Evolutionary conservation across 2,113 vertebrate species (phyloP).

Genomic region (Podiceps cristatus): DNA sequence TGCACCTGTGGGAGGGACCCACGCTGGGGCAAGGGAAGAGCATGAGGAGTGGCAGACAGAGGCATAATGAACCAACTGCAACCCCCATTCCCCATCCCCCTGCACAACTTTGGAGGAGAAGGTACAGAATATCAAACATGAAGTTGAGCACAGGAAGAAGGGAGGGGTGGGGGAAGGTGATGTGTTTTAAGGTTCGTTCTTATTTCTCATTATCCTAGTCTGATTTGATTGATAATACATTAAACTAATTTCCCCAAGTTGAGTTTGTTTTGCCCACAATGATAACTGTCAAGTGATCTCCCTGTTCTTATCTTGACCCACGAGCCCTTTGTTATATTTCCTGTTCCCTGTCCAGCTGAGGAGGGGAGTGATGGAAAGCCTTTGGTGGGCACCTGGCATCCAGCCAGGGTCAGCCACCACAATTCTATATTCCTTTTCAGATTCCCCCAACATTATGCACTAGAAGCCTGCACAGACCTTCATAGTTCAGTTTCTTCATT

Average conservation of each 20-base stretch:
- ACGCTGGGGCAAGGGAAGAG: accelerated
- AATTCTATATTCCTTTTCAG: not conserved
- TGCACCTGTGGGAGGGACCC: too few species aligned
- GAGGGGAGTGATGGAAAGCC: accelerated
- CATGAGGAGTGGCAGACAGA: not conserved
- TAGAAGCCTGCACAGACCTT: conserved; percentile 77
- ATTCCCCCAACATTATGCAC: not conserved
- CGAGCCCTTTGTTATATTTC: accelerated
- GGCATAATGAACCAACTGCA: not conserved
- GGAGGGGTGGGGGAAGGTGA: not conserved
- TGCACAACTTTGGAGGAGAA: accelerated
- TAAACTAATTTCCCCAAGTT: not conserved
- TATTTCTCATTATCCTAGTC: not conserved
- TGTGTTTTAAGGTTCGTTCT: not conserved
- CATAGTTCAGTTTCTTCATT: conserved; percentile 86
- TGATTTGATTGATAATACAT: not conserved
- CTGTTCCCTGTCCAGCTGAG: not conserved
- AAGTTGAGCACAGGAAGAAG: not conserved
- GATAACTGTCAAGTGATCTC: not conserved
- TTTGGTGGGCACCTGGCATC: not conserved
- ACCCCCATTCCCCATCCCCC: accelerated
- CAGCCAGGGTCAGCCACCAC: not conserved
- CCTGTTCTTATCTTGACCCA: not conserved
- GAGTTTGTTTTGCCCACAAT: not conserved
- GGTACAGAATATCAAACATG: not conserved